Evolutionary conservation across 1,140 invertebrate species (phyloP), one percentile per base, ranked within the genome.

Genomic region (Tetraneura akinire): DNA sequence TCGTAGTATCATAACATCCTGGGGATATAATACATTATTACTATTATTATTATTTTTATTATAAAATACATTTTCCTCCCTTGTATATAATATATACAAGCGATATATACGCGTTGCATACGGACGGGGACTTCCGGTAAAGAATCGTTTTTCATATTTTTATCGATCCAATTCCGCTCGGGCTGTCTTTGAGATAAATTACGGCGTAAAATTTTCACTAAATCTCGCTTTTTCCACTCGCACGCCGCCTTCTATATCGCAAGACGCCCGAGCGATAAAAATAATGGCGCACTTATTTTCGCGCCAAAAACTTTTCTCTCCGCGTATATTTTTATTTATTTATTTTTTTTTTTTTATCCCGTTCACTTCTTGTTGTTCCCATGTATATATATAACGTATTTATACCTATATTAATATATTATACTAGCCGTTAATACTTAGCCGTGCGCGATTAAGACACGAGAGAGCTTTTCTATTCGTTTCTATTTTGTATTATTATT

Each of bases 141-240:
- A 57, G 23, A 42, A 78, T 78, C 53, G 74, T 78, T 78, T 78
- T 60, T 78, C 74, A 78, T 71, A 70, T 78, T 78, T 45, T 78
- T 78, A 78, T 78, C 74, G 74, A 78, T 78, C 74, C 37, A n/a
- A 57, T 76, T 57, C 21, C n/a, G 26, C 55, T 60, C 55, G 55
- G 23, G 32, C 42, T 45, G 55, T 62, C 74, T 78, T 78, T 42
- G 42, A 78, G 32, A 78, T 78, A 78, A 78, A 60, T 78, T 78
- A 78, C 74, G 74, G 37, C 37, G 55, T 45, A 62, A 45, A 78
- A 62, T 78, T 78, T 78, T 60, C 74, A 62, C 74, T 62, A 62
- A 78, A 78, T 78, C 55, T 60, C 23, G 26, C 32, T 53, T 29
- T 74, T 57, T 32, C 23, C 14, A n/a, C n/a, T n/a, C 6, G 2